These are phyloP conservation scores for Brachylomia viminalis DNA, from an alignment of 2,888 invertebrate species.

Conservation along the genomic window DNA sequence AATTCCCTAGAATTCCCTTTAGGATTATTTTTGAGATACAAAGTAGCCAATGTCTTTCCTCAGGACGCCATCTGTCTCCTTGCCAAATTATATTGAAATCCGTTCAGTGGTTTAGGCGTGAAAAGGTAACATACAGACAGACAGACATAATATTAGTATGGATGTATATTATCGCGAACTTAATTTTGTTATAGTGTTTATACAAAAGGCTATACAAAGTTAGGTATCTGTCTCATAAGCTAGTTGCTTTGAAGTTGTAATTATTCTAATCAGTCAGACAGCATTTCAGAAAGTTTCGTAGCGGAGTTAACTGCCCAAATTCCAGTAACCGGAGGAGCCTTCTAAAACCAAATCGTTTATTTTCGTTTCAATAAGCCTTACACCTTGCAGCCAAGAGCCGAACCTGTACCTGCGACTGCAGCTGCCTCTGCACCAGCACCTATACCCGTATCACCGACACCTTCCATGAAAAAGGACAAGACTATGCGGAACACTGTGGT, in stretches of 20 bases:
- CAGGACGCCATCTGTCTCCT: no score
- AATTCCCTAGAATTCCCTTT: no score
- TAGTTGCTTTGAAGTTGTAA: not conserved
- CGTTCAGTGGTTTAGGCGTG: no score
- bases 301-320: not conserved
- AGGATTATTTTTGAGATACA: no score
- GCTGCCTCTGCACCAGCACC: not conserved
- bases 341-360: not conserved
- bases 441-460: conserved; percentile 16
- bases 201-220: not conserved
- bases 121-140: no score
- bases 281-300: not conserved
- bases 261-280: not conserved
- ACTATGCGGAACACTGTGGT: conserved; percentile 74
- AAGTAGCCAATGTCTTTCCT: no score
- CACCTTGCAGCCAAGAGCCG: conserved; percentile 43
- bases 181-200: not conserved
- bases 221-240: not conserved
- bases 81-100: no score
- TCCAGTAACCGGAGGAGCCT: not conserved
- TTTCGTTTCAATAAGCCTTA: not conserved
- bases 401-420: not conserved
- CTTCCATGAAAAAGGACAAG: conserved; percentile 51
- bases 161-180: not conserved
- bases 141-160: no score